A percentile compares a stretch with the other conserved stretches of the same genome.
Conservation (phyloP, 2,113 vertebrate genomes). For the Gambusia holbrooki region DNA sequence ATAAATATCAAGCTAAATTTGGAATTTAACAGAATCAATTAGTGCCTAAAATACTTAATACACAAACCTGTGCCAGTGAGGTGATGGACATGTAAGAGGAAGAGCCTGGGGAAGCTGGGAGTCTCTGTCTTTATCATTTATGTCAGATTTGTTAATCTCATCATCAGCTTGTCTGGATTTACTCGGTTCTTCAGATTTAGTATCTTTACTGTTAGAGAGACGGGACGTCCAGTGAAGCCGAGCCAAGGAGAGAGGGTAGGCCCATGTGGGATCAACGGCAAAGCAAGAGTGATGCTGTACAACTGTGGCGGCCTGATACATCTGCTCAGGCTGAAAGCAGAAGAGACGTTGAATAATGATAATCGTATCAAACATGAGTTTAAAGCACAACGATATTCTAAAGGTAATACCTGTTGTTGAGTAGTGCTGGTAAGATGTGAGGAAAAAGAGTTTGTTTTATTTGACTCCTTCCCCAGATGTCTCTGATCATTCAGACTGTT, state of each 20-base stretch:
- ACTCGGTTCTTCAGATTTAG: neutral
- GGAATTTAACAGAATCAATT: neutral
- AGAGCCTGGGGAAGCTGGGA: constrained; percentile 81
- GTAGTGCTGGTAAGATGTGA: constrained; percentile 1
- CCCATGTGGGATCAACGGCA: constrained; percentile 80
- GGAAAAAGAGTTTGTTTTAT: constrained; percentile 32
- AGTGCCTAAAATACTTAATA: neutral
- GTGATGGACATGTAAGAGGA: constrained; percentile 83
- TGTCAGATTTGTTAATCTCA: constrained; percentile 2
- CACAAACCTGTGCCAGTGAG: constrained; percentile 87
- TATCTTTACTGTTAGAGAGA: constrained; percentile 12
- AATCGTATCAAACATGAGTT: constrained; percentile 10
- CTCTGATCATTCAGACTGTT: constrained; percentile 4
- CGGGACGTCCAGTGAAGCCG: constrained; percentile 45
- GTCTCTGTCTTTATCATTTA: constrained; percentile 14
- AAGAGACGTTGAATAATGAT: neutral
- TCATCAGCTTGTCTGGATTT: neutral
- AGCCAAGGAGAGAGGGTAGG: constrained; percentile 86
- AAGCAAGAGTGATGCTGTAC: constrained; percentile 82
- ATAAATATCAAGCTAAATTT: neutral
- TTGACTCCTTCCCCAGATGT: neutral
- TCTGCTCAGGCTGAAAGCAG: constrained; percentile 51
- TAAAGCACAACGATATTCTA: neutral
- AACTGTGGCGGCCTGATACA: constrained; percentile 78
- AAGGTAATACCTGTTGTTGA: constrained; percentile 49